Conservation (phyloP, 1,140 invertebrate genomes). For the Pemphigus obesinymphae region DNA sequence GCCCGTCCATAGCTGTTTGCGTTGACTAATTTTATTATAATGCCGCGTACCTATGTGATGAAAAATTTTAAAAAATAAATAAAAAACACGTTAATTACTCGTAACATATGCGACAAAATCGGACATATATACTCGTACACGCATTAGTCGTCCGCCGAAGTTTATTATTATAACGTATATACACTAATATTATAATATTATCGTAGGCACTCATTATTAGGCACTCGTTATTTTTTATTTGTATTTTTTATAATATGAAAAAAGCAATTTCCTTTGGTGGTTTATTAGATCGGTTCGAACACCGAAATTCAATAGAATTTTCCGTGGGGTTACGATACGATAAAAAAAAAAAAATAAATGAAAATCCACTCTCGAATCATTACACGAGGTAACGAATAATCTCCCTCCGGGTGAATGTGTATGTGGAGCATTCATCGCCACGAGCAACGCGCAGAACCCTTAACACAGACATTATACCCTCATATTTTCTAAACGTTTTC, state of each 20-base stretch:
- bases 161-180: too few relatives aligned
- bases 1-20: background rate
- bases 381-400: slow-evolving; percentile 17
- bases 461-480: background rate
- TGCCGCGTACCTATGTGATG: slow-evolving; percentile 3
- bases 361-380: background rate
- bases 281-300: background rate
- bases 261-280: slow-evolving; percentile 4
- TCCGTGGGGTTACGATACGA: background rate
- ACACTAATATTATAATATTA: too few relatives aligned
- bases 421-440: background rate
- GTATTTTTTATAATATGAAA: background rate
- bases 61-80: background rate
- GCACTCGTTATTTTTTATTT: background rate
- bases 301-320: background rate
- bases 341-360: too few relatives aligned
- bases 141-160: background rate
- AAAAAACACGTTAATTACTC: slow-evolving; percentile 20
- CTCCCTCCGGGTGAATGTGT: background rate
- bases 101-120: background rate
- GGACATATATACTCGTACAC: background rate
- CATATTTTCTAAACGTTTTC: background rate
- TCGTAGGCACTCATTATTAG: too few relatives aligned
- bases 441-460: background rate
- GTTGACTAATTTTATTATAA: slow-evolving; percentile 17